Base-by-base conservation (phyloP, 2,888 invertebrate species). In the Caenorhabditis panamensis region DNA sequence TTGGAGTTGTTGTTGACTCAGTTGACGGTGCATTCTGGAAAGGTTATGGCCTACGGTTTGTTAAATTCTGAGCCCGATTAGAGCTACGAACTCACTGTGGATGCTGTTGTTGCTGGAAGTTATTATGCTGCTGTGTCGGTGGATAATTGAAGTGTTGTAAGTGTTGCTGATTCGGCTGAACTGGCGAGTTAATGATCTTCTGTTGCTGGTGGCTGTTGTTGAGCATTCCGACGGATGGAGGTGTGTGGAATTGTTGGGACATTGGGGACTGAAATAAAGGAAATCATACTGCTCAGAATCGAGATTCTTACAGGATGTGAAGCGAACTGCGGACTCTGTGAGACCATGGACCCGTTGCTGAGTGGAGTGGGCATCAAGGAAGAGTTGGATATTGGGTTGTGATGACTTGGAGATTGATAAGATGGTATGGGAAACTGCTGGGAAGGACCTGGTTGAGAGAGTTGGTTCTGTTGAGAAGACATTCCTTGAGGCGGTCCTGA, bases 211-310 rank as follows among this genome's bases (percentile, higher is more conserved):
- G 49, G 5, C 5, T 31, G 31, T 20, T 16, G 2, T 20, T 37
- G 4, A 63, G 5, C 72, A 64, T 72, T 26, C 73, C 73, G 4
- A 66, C 64, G 1, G 73, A 73, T 2, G 73, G 73, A 22, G 73
- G 73, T 2, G 73, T 73, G 31, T 73, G 73, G 53, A 66, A 73
- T 49, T 66, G 73, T 58, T 73, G 73, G 20, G 73, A 73, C 73
- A 73, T 73, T 8, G 73, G 73, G 2, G 73, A 73, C 64, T 63
- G 51, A 26, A 71, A 62, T 24, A n/a, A n/a, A n/a, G n/a, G n/a
- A n/a, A n/a, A n/a, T n/a, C n/a, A n/a, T n/a, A n/a, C n/a, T n/a
- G n/a, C n/a, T n/a, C n/a, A n/a, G n/a, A n/a, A n/a, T n/a, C n/a
- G n/a, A n/a, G 28, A 24, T 2, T 9, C 66, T 67, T 20, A 71